Evolutionary conservation across 2,113 vertebrate species (phyloP), one percentile per base, ranked within the genome.

Genomic region (Mellivora capensis): DNA sequence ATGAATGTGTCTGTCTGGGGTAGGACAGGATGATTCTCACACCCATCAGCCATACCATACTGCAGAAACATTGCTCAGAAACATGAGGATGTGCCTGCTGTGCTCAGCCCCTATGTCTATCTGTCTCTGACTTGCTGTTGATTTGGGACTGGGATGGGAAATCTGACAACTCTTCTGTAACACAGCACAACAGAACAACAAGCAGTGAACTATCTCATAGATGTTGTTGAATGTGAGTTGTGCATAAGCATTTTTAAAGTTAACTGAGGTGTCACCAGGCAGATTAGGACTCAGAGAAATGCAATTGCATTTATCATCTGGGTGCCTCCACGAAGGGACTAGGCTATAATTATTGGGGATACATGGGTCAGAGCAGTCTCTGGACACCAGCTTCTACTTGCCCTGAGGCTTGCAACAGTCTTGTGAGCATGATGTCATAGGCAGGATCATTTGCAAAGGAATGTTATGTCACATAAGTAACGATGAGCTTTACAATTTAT

Each of bases 21-120:
- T 62, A 7, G 20, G 20, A 5, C 23, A 54, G 37, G 11, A 5
- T 9, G 0, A 17, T 61, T 82, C 17, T 83, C 39, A 49, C 9
- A 29, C 4, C 17, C 6, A 29, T 69, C 27, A 39, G 5, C 44
- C 1, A 2, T 54, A 4, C 21, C 7, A 20, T 18, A 3, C 6
- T 12, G 0, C 15, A 34, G 39, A 87, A 83, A 37, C n/a, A 52
- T 20, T 69, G 39, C 2, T 54, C 7, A 72, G 61, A 95, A 47
- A 42, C 64, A 21, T 31, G 11, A 85, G 49, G 27, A 64, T 1
- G 2, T 3, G 42, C 1, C 18, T 74, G 4, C 9, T 67, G 2
- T 39, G 15, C 13, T 96, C 44, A 76, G 14, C 12, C 29, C 5
- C 23, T 17, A 4, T 27, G 18, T 57, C 37, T 91, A 11, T 59